Conservation (phyloP, 2,797 vertebrate species). For the Lycodopsis pacificus region DNA sequence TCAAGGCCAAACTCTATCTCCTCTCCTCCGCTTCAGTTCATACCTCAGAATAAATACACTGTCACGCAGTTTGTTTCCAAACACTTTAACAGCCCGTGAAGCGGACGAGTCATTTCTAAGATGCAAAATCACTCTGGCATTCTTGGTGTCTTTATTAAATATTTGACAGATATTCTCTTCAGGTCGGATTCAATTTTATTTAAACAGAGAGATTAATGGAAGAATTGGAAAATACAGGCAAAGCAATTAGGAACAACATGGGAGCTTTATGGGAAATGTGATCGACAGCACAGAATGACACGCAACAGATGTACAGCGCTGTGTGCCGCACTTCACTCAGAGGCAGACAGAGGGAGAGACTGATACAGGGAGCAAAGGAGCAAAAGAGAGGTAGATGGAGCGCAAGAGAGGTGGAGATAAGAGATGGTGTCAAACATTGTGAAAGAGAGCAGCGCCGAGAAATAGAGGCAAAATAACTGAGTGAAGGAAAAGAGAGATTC, state of each 20-base stretch:
- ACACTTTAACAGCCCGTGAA: background rate
- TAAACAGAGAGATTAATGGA: conserved; percentile 8
- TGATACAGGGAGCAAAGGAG: conserved; percentile 46
- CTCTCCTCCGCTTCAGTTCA: conserved; percentile 23
- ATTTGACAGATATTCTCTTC: conserved; percentile 7
- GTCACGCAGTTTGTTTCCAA: conserved; percentile 4
- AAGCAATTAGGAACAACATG: conserved; percentile 50
- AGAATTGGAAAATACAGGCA: conserved; percentile 21
- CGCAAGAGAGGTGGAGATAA: conserved; percentile 54
- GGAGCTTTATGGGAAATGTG: conserved; percentile 63
- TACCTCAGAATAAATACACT: background rate
- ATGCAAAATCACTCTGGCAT: background rate
- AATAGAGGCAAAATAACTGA: conserved; percentile 28
- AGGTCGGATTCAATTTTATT: background rate
- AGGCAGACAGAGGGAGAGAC: conserved; percentile 70
- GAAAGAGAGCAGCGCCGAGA: conserved; percentile 31
- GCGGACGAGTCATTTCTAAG: background rate
- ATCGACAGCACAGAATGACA: conserved; percentile 70
- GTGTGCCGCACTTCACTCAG: conserved; percentile 65
- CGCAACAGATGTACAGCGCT: conserved; percentile 79
- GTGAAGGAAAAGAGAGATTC: conserved; percentile 36
- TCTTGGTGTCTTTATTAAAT: background rate
- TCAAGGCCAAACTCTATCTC: conserved; percentile 53
- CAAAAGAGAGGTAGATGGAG: conserved; percentile 54
- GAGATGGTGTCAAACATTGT: conserved; percentile 57